Evolutionary conservation across 2,888 invertebrate species (phyloP), one percentile per base, ranked within the genome.

Genomic region (Zeuzera pyrina): DNA sequence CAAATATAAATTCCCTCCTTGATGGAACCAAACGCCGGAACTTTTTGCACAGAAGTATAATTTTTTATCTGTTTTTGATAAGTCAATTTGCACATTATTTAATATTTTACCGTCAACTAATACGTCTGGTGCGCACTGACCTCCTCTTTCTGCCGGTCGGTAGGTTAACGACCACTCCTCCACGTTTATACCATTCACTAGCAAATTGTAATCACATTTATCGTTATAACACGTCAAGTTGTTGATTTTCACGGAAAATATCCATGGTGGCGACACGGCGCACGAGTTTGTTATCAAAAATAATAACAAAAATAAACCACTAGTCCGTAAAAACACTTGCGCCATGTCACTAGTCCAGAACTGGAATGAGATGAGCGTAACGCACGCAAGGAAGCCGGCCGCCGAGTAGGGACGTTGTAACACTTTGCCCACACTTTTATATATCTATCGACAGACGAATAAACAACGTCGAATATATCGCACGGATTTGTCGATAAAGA

Each of bases 221-320:
- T 45, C 39, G 16, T 37, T 43, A 45, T 45, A 49, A 59, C 79
- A 79, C 49, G 52, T 47, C 39, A 49, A 55, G 25, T 57, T 53
- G 35, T 61, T 52, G 37, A 74, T 51, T 45, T 56, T 54, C 41
- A 73, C 62, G 35, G 70, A 52, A 36, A 77, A 73, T 76, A 79
- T 77, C 81, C 79, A 70, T 71, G 78, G 78, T 36, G 72, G 66
- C 27, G 66, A 52, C 43, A 57, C 57, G 40, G 71, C 67, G 50
- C 55, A 49, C 32, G 66, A 55, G 55, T 62, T 61, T 54, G 54
- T 54, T 65, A 73, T 62, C 64, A 73, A 68, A 58, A 79, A 77
- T 66, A 79, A 68, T 43, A 79, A 61, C 38, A 81, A 49, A 52
- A 79, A 74, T 57, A 78, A 52, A 44, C 67, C 61, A 59, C 65